These are phyloP conservation scores for Alligator mississippiensis DNA, from an alignment of 2,113 vertebrate species.

Conservation along the genomic window DNA sequence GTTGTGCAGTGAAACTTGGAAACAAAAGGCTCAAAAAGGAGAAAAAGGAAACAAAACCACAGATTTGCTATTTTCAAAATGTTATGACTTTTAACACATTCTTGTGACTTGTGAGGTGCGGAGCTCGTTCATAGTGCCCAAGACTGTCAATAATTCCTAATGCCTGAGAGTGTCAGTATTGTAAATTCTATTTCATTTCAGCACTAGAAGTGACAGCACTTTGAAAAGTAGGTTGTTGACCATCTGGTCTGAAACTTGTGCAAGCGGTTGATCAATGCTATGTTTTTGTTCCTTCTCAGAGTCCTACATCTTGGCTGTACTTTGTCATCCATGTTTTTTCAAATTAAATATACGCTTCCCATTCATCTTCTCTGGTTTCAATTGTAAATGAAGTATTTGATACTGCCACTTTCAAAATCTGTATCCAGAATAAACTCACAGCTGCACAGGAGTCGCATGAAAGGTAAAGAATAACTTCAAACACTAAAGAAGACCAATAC, in stretches of 20 bases:
- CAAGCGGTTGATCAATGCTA: background rate
- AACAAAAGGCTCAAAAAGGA: background rate
- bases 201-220: background rate
- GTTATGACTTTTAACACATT: background rate
- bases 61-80: background rate
- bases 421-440: background rate
- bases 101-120: background rate
- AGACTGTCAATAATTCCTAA: background rate
- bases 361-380: background rate
- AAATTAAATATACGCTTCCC: background rate
- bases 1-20: background rate
- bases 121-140: background rate
- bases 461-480: background rate
- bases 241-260: background rate
- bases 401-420: background rate
- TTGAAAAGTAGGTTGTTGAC: background rate
- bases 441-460: background rate
- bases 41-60: background rate
- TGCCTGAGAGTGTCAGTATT: background rate
- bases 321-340: background rate
- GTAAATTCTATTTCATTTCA: background rate
- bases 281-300: conserved; percentile 12
- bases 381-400: background rate
- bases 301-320: background rate
- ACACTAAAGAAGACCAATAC: background rate